Percentiles rank a stretch among this genome's conserved stretches.
Conservation (phyloP, 2,888 invertebrate genomes). For the Matsumyia berberina region DNA sequence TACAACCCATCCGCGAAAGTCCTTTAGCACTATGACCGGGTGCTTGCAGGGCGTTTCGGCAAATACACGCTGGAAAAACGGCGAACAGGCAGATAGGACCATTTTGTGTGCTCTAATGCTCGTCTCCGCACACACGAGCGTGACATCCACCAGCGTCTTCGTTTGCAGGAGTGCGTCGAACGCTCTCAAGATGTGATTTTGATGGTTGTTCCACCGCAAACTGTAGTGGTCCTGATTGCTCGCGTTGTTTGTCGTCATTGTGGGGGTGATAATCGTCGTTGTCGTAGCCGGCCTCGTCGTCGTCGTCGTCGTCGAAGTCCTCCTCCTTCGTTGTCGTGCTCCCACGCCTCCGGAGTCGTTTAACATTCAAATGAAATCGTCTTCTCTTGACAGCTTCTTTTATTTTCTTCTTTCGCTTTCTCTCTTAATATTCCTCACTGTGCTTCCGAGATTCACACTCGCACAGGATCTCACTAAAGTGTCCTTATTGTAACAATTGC, state of each 20-base stretch:
- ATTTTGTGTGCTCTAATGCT: slow-evolving; percentile 96
- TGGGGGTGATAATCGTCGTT: slow-evolving; percentile 63
- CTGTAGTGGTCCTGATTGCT: slow-evolving; percentile 92
- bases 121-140: slow-evolving; percentile 93
- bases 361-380: slow-evolving; percentile 81
- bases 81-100: slow-evolving; percentile 94
- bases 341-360: slow-evolving; percentile 82
- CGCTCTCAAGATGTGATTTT: slow-evolving; percentile 93
- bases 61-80: slow-evolving; percentile 94
- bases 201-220: slow-evolving; percentile 97
- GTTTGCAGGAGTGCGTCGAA: slow-evolving; percentile 95
- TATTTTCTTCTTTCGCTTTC: slow-evolving; percentile 27
- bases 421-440: slow-evolving; percentile 65
- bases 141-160: slow-evolving; percentile 95
- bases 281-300: slow-evolving; percentile 50
- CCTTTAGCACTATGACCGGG: slow-evolving; percentile 95
- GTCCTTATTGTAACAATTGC: slow-evolving; percentile 75
- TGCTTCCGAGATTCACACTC: slow-evolving; percentile 70
- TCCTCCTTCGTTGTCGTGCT: slow-evolving; percentile 72
- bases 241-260: slow-evolving; percentile 80
- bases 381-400: slow-evolving; percentile 46
- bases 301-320: slow-evolving; percentile 73
- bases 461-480: slow-evolving; percentile 56
- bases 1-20: slow-evolving; percentile 94
- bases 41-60: slow-evolving; percentile 97